phyloP scores from a whole-genome alignment of 2,113 vertebrate genomes.

The Brachyhypopomus occidentalis region DNA sequence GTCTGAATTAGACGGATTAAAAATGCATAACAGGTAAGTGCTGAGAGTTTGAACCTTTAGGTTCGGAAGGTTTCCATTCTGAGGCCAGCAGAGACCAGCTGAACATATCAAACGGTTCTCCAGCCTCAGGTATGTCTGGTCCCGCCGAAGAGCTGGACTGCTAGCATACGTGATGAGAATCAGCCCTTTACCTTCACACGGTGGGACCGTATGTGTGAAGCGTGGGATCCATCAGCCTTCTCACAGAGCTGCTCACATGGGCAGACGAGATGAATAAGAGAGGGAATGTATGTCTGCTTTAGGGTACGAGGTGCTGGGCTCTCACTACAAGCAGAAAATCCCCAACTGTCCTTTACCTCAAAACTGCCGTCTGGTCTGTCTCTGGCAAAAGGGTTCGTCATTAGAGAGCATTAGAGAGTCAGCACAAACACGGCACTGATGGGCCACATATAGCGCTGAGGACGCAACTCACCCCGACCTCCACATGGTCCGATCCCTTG shows the following conservation, averaged over 20 bases:
- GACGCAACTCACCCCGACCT: conserved; percentile 90
- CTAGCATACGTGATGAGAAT: conserved; percentile 29
- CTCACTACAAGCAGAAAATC: background rate
- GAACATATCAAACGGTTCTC: background rate
- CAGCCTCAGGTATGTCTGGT: background rate
- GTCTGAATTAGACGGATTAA: background rate
- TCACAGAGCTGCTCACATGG: background rate
- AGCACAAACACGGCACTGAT: background rate
- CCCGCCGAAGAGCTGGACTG: background rate
- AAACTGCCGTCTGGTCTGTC: background rate
- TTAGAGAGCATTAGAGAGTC: background rate
- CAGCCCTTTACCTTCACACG: background rate
- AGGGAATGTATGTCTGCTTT: background rate
- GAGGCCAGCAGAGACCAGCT: background rate
- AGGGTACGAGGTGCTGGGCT: background rate
- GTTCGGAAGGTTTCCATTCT: conserved; percentile 6
- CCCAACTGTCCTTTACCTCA: background rate
- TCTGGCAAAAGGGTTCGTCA: background rate
- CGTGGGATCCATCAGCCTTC: background rate
- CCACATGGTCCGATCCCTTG: conserved; percentile 94
- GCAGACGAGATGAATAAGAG: background rate
- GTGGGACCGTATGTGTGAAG: background rate
- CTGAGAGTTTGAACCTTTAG: background rate
- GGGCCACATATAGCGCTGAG: background rate
- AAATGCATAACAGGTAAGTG: background rate